A percentile compares a stretch with the other conserved stretches of the same genome.
Conservation (phyloP, 2,888 invertebrate genomes). For the Coelinius sp. region DNA sequence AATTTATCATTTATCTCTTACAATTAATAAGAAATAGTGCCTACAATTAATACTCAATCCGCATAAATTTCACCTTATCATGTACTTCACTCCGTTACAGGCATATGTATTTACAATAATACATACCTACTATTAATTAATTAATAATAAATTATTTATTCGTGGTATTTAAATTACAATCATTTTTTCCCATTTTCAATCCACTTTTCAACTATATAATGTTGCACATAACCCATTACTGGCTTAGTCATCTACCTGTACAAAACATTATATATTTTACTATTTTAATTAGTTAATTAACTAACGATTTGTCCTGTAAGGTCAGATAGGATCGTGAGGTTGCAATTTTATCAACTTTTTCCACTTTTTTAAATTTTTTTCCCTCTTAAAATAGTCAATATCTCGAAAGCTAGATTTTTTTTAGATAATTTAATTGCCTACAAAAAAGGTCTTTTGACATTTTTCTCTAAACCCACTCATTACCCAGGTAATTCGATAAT, state of each 20-base stretch:
- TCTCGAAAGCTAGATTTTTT: too few relatives aligned
- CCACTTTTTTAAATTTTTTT: too few relatives aligned
- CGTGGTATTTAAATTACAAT: constrained; percentile 65
- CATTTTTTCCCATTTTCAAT: constrained; percentile 36
- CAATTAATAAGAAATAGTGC: constrained; percentile 48
- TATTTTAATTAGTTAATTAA: constrained; percentile 62
- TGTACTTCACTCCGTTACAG: constrained; percentile 51
- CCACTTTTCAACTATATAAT: constrained; percentile 61
- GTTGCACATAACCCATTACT: constrained; percentile 70
- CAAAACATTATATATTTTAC: constrained; percentile 68
- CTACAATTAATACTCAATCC: constrained; percentile 50
- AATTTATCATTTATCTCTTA: neutral
- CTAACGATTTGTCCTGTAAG: constrained; percentile 68
- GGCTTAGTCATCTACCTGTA: constrained; percentile 70
- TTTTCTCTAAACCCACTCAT: too few relatives aligned
- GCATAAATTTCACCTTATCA: constrained; percentile 43
- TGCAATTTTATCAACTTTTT: constrained; percentile 42
- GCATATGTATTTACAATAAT: constrained; percentile 68
- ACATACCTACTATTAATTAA: constrained; percentile 57
- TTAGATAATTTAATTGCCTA: too few relatives aligned
- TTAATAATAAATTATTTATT: constrained; percentile 59
- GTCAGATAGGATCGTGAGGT: constrained; percentile 61
- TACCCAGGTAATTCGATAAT: too few relatives aligned
- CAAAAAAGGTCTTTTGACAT: too few relatives aligned
- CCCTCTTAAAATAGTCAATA: too few relatives aligned